Conservation (phyloP, 2,113 vertebrate species). For the Campylorhamphus procurvoides region DNA sequence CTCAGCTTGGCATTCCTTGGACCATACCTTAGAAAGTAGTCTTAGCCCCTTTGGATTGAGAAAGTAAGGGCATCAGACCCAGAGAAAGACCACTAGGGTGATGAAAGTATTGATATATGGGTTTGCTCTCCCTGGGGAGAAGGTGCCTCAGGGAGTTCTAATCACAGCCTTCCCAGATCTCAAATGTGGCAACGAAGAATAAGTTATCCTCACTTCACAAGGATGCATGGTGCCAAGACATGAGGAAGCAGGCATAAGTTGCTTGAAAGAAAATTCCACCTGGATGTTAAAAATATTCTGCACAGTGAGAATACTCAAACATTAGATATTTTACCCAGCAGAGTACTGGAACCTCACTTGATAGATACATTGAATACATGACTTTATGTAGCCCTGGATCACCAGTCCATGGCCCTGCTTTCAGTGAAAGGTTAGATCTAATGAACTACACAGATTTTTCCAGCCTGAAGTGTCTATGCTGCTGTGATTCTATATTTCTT, state of each 20-base stretch:
- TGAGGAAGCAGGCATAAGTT: background rate
- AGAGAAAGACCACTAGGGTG: background rate
- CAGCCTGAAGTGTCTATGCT: background rate
- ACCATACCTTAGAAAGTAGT: background rate
- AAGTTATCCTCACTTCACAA: background rate
- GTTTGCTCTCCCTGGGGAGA: background rate
- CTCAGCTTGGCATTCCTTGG: background rate
- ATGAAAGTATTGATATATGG: rapidly evolving
- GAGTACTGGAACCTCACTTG: background rate
- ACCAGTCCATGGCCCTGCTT: background rate
- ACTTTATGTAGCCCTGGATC: background rate
- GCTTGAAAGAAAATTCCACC: background rate
- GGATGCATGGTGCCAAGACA: background rate
- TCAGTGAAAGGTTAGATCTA: background rate
- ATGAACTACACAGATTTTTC: background rate
- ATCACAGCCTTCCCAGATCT: background rate
- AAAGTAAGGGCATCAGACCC: background rate
- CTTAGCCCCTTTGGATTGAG: background rate
- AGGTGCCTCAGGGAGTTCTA: background rate
- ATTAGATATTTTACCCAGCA: background rate
- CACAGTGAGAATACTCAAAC: background rate
- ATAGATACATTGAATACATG: background rate
- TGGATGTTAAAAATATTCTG: background rate
- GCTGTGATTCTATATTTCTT: background rate
- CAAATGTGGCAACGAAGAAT: background rate